A percentile compares a stretch with the other conserved stretches of the same genome.
These are phyloP conservation scores for Mythimna albipuncta DNA, from an alignment of 2,888 invertebrate genomes.

Conservation along the genomic window DNA sequence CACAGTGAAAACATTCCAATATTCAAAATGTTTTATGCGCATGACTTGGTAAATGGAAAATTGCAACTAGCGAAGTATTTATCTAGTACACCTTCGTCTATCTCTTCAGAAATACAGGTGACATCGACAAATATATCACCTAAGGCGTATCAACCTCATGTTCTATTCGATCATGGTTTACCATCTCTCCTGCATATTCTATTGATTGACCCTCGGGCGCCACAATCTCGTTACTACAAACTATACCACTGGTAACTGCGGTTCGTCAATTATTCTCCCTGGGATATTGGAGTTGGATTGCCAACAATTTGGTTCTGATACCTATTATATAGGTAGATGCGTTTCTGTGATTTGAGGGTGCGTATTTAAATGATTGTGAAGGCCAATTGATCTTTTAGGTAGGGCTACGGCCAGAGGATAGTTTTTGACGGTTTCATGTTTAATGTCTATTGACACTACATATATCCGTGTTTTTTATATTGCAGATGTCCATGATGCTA, in stretches of 20 bases:
- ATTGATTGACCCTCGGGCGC: slow-evolving; percentile 28
- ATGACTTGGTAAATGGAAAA: background rate
- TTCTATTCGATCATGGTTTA: slow-evolving; percentile 22
- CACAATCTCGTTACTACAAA: slow-evolving; percentile 41
- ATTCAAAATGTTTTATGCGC: background rate
- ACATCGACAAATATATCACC: background rate
- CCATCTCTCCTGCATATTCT: slow-evolving; percentile 24
- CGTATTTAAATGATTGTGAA: slow-evolving; percentile 29
- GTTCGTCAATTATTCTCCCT: slow-evolving; percentile 44
- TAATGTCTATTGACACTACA: background rate
- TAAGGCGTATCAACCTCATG: background rate
- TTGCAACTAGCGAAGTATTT: too few relatives aligned
- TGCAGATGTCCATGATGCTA: background rate
- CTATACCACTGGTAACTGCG: slow-evolving; percentile 41
- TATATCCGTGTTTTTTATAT: background rate
- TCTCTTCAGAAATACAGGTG: background rate
- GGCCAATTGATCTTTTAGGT: slow-evolving; percentile 17
- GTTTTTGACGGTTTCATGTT: background rate
- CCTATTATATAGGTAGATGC: slow-evolving; percentile 5
- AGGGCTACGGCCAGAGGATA: background rate
- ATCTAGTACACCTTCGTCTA: background rate
- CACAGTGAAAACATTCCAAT: background rate
- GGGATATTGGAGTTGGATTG: slow-evolving; percentile 46
- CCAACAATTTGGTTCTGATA: slow-evolving; percentile 28
- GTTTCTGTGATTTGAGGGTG: slow-evolving; percentile 25